These are phyloP conservation scores for Centropristis striata DNA, from an alignment of 2,113 vertebrate species.

Conservation along the genomic window DNA sequence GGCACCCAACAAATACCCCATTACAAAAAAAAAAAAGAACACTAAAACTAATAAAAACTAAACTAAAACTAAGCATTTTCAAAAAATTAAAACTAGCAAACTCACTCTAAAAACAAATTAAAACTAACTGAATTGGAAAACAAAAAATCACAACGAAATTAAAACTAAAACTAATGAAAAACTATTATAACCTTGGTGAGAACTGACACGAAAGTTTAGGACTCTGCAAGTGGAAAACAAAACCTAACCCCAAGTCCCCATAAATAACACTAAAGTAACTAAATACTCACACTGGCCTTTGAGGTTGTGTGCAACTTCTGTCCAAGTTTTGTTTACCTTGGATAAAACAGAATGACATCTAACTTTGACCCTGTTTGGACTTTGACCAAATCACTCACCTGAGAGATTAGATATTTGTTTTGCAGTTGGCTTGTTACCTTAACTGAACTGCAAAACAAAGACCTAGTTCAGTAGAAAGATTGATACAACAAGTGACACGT, in stretches of 20 bases:
- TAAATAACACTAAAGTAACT: neutral
- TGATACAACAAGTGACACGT: neutral
- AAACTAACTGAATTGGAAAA: too few relatives aligned
- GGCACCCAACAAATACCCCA: too few relatives aligned
- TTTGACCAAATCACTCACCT: constrained; percentile 39
- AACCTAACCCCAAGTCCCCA: neutral
- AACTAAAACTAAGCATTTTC: too few relatives aligned
- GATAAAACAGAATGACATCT: neutral
- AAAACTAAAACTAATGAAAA: too few relatives aligned
- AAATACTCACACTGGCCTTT: neutral
- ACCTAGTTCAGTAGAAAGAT: neutral
- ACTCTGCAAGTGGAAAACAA: neutral
- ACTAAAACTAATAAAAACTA: too few relatives aligned
- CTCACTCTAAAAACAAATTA: too few relatives aligned
- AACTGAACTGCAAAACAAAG: constrained; percentile 2
- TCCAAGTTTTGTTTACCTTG: neutral
- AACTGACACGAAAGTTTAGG: neutral
- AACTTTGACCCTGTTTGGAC: constrained; percentile 24
- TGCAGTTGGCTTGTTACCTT: neutral
- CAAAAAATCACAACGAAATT: too few relatives aligned
- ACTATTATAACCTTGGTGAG: too few relatives aligned
- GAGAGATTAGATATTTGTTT: constrained; percentile 29
- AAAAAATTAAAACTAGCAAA: too few relatives aligned
- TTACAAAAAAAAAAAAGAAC: too few relatives aligned
- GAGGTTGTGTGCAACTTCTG: neutral